Base-by-base conservation (phyloP, 2,113 vertebrate species). In the Varanus komodoensis region DNA sequence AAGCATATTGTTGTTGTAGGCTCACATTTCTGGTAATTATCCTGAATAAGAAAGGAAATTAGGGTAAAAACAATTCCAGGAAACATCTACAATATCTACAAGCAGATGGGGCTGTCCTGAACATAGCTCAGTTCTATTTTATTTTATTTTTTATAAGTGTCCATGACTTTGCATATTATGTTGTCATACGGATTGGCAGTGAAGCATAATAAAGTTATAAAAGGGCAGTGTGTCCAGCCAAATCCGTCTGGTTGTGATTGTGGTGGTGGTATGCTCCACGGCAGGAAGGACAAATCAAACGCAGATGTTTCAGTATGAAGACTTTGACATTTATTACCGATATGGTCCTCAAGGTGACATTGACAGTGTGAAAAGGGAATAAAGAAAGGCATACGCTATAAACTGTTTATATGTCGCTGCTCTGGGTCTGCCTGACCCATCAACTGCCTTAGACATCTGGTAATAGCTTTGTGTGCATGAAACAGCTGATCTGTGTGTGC, bases 91-190 rank as follows among this genome's bases (percentile, higher is more conserved):
- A 0, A 57, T 91, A 89, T 96, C 89, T 93, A 90, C 73, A 91
- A 92, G 86, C 8, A 90, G 69, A 90, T 93, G 88, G 87, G 92
- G 83, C 89, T 82, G 92, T 7, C 9, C 79, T 91, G 25, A 77
- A 68, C 44, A 64, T 82, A 17, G 44, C 83, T 90, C 86, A 89
- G 86, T 86, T 27, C 92, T 90, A 23, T 61, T 91, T 89, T 89
- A 82, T 94, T 93, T 93, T 44, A 44, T 44, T 34, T 88, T 44
- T 61, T 61, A 4, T 93, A 95, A 79, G 93, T 91, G 87, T 89
- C 94, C 91, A 94, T 96, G 94, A 95, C 93, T 96, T 95, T 93
- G 94, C 94, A 96, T 94, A 94, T 96, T 96, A 91, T 96, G 80
- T 89, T 96, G 94, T 94, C 92, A 92, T 94, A 94, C 96, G 94